Conservation (phyloP, 2,888 invertebrate genomes). For the Drosophila vallismaia region DNA sequence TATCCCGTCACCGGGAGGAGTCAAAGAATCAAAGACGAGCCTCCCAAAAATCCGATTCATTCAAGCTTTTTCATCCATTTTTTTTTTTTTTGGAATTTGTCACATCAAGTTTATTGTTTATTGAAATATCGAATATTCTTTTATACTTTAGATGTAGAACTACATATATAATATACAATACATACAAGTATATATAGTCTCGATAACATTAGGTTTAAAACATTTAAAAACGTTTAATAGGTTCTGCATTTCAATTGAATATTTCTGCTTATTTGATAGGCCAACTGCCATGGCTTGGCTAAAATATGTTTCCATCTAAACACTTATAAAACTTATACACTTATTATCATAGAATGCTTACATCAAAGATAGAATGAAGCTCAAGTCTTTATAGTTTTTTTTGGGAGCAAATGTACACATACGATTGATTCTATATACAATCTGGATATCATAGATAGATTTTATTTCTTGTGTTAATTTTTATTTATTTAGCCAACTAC, state of each 20-base stretch:
- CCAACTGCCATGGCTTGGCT: constrained; percentile 27
- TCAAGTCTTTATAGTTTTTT: constrained; percentile 77
- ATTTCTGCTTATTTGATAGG: constrained; percentile 27
- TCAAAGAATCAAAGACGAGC: not conserved
- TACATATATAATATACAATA: constrained; percentile 28
- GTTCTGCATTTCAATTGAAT: constrained; percentile 38
- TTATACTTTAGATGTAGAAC: constrained; percentile 38
- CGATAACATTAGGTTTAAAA: constrained; percentile 67
- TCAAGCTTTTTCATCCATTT: not conserved
- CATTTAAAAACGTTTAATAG: constrained; percentile 68
- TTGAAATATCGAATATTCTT: constrained; percentile 60
- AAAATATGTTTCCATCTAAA: constrained; percentile 37
- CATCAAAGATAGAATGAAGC: constrained; percentile 73
- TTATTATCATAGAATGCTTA: constrained; percentile 71
- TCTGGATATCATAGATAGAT: constrained; percentile 17
- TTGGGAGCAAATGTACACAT: constrained; percentile 69
- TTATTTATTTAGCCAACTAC: constrained; percentile 19
- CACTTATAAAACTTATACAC: constrained; percentile 61
- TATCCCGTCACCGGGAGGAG: constrained; percentile 1
- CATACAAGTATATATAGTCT: constrained; percentile 40
- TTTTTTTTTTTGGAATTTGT: constrained; percentile 42
- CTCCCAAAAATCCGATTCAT: not conserved
- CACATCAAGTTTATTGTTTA: constrained; percentile 70
- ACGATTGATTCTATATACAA: constrained; percentile 36
- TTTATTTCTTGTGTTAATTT: not conserved